A percentile compares a stretch with the other conserved stretches of the same genome.
Conservation (phyloP, 64 coral and sea anemone species). For the Orbicella faveolata region DNA sequence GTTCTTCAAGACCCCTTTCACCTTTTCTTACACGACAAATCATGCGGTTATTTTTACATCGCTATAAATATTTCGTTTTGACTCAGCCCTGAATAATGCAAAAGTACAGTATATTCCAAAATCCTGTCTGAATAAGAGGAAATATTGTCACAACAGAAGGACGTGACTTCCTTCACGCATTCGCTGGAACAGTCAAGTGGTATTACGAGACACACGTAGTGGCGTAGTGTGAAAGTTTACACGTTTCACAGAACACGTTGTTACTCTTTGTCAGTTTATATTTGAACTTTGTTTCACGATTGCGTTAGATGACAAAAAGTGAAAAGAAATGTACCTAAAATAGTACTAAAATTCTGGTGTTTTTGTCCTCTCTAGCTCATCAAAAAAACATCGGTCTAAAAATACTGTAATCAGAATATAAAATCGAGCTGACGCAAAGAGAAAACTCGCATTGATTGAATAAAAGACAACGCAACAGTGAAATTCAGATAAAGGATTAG, state of each 20-base stretch:
- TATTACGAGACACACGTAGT: background rate
- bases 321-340: background rate
- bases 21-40: background rate
- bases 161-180: background rate
- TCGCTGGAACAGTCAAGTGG: background rate
- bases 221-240: background rate
- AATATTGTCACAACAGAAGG: background rate
- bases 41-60: constrained; percentile 26
- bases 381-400: background rate
- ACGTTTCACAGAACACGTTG: background rate
- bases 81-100: background rate
- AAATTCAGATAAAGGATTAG: background rate
- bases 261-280: background rate
- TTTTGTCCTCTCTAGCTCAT: background rate
- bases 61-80: constrained; percentile 8
- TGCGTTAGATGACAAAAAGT: background rate
- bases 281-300: background rate
- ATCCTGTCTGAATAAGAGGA: background rate
- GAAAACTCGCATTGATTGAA: background rate
- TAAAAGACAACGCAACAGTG: background rate
- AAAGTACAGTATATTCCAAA: background rate
- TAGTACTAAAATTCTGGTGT: background rate
- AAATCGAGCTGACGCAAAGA: too few species aligned
- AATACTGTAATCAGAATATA: background rate
- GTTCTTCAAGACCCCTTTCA: background rate